These are phyloP conservation scores for Tetramorium simillimum DNA, from an alignment of 1,140 invertebrate species.

Conservation along the genomic window DNA sequence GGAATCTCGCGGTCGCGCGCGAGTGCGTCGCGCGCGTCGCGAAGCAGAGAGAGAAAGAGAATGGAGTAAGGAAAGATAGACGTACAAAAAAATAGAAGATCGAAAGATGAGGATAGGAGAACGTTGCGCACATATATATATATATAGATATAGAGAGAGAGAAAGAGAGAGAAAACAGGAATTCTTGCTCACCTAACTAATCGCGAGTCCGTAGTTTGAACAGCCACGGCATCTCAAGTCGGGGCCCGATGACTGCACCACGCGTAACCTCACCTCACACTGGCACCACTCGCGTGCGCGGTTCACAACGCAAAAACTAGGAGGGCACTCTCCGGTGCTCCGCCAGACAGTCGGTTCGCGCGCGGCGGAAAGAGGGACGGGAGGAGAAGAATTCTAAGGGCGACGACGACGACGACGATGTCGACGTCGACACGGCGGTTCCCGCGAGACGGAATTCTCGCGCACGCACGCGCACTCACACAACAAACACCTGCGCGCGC, in stretches of 20 bases:
- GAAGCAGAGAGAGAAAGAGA: conserved; percentile 25
- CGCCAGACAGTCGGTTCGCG: neutral
- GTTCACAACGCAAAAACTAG: conserved; percentile 66
- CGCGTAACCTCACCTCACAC: conserved; percentile 78
- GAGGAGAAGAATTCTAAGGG: neutral
- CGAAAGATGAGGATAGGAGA: conserved; percentile 18
- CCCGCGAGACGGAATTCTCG: neutral
- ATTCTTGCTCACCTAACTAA: conserved; percentile 82
- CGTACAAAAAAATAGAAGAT: neutral
- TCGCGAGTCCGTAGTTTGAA: conserved; percentile 81
- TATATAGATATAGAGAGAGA: neutral
- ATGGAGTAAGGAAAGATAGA: neutral
- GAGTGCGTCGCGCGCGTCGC: conserved; percentile 46
- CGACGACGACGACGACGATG: neutral
- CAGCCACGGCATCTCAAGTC: conserved; percentile 84
- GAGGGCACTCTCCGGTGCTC: conserved; percentile 45
- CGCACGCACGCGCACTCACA: neutral
- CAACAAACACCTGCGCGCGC: neutral
- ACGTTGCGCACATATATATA: neutral
- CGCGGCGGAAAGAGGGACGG: neutral
- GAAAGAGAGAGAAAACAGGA: neutral
- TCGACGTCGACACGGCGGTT: neutral
- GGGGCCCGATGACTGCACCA: conserved; percentile 77
- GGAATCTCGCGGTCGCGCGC: conserved; percentile 61
- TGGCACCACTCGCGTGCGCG: conserved; percentile 68